Base-by-base conservation (phyloP, 2,113 vertebrate genomes). In the Perca schrenkii region DNA sequence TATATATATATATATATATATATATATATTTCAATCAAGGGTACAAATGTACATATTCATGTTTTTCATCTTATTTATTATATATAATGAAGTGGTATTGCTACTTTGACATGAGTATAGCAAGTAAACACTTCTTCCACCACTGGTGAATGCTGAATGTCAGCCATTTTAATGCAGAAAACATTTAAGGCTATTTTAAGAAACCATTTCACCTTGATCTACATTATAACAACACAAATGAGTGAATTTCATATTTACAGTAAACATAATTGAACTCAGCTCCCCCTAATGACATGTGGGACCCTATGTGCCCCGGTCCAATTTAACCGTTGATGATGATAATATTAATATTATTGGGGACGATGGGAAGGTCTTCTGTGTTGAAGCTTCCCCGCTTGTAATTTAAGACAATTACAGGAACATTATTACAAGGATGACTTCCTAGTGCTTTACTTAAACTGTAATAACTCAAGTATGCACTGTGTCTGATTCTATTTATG, bases 201-300 rank as follows among this genome's bases (percentile, higher is more conserved):
- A 11, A 36, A 50, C 40, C 21, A 36, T 43, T 43, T 13, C 16
- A n/a, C 16, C 22, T 52, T 8, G 21, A 67, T 52, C 22, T 34
- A 22, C 52, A 50, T 36, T 36, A 12, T n/a, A 22, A 31, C 53
- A 14, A 31, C 4, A 43, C 13, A 43, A 40, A 58, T 31, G 6
- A 65, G 1, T 52, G 17, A 15, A 52, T 67, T 60, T 80, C 34
- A 34, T 36, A 62, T 74, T 53, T 53, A 46, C 22, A 21, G 19
- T 46, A 6, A 17, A 7, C 7, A 49, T 47, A 69, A 67, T 56
- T 61, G 11, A 47, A 50, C 8, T 47, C 46, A 15, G 53, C 22
- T 61, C 12, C 63, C 12, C 12, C 16, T 79, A 64, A 79, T 80
- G 70, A 70, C 71, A 57, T 57, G 6, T 75, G 64, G 56, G 70